These are phyloP conservation scores for Brienomyrus longianalis DNA, from an alignment of 2,113 vertebrate species.

Conservation along the genomic window DNA sequence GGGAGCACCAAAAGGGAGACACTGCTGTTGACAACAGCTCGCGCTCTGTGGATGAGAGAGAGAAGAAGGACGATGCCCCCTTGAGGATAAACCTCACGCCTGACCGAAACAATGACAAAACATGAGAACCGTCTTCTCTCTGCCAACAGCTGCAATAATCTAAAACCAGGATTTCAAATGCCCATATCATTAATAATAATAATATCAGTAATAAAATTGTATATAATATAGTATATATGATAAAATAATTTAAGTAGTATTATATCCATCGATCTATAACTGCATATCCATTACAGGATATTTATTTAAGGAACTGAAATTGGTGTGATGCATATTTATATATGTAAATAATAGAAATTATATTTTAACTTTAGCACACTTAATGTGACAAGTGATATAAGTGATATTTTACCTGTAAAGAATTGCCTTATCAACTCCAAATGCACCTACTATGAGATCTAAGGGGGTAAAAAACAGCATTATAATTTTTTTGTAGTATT, in stretches of 20 bases:
- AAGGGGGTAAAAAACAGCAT: slow-evolving; percentile 25
- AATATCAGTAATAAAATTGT: background rate
- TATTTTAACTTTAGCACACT: background rate
- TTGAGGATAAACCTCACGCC: background rate
- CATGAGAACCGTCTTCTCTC: background rate
- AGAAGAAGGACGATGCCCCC: background rate
- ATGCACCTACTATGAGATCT: slow-evolving; percentile 89
- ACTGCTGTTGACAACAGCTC: slow-evolving; percentile 75
- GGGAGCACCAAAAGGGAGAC: slow-evolving; percentile 70
- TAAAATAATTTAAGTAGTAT: background rate
- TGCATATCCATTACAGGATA: background rate
- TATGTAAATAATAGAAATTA: background rate
- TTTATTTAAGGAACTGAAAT: background rate
- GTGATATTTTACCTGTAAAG: slow-evolving; percentile 70
- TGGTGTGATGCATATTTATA: background rate
- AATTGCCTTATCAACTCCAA: slow-evolving; percentile 74
- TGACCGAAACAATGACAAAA: background rate
- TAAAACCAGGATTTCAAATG: background rate
- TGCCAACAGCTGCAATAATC: background rate
- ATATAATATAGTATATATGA: background rate
- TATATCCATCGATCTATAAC: background rate
- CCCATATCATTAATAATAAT: background rate
- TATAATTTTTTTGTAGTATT: background rate
- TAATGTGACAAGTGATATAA: background rate
- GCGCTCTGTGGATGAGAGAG: slow-evolving; percentile 57